Base-by-base conservation (phyloP, 2,113 vertebrate species). In the Protomyctophum bolini region DNA sequence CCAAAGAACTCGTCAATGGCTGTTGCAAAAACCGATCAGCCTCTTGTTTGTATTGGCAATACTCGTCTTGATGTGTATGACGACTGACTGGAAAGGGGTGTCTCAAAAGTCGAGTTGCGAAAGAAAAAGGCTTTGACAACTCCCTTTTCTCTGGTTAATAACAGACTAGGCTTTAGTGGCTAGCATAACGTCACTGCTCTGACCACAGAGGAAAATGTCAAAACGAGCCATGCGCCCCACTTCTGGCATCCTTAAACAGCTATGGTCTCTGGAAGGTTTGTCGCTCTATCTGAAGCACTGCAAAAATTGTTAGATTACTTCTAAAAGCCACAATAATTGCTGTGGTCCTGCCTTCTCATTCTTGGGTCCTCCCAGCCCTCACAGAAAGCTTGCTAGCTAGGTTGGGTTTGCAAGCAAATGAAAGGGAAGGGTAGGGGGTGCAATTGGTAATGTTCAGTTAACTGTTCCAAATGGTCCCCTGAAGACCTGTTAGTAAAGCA, bases 191-290 rank as follows among this genome's bases (percentile, higher is more conserved):
- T 88, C 87, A 86, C 62, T 72, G 70, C 76, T 77, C 64, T 58
- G 74, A 84, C 87, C 87, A 77, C 83, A 86, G 72, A 80, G 81
- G 76, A 80, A 83, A 84, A 83, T 76, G 77, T 83, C 73, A 76
- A 80, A 86, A 87, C 79, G 71, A 72, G 75, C 79, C 81, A 62
- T 81, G 68, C 33, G 33, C 60, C 81, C 74, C 74, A 45, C 75
- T 82, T 82, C 63, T 78, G 69, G 63, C 41, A 41, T 80, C 77
- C 72, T 79, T 65, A 68, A 78, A 75, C 73, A 71, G 67, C 65
- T 45, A 29, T 49, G 70, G 29, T 63, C 69, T 79, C 77, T 80
- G 15, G 49, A 83, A 82, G 85, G 67, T 21, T 41, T 67, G 72
- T 83, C 66, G 68, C 74, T 70, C 21, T 41, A 6, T 56, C 52